These are phyloP conservation scores for Oscheius onirici DNA, from an alignment of 2,888 invertebrate genomes.

Conservation along the genomic window DNA sequence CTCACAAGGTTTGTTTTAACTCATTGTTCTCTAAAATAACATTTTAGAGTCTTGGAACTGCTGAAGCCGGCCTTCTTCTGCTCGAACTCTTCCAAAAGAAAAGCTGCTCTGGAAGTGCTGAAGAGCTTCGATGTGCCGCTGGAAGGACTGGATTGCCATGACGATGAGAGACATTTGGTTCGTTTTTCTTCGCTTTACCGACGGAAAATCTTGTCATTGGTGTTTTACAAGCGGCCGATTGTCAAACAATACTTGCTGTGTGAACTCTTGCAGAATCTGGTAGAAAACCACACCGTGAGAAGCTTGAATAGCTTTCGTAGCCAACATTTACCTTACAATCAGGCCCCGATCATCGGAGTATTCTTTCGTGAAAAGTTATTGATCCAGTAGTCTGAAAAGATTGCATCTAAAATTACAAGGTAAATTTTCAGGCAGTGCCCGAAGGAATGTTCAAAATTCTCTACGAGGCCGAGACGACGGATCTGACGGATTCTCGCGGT, in stretches of 20 bases:
- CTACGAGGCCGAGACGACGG: constrained; percentile 79
- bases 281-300: too few species aligned
- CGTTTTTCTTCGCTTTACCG: neutral
- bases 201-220: too few species aligned
- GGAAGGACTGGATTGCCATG: neutral
- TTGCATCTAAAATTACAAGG: too few species aligned
- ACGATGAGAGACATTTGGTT: neutral
- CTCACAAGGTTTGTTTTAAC: neutral
- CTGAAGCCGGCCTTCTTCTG: constrained; percentile 39
- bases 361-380: too few species aligned
- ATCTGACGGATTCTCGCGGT: constrained; percentile 83
- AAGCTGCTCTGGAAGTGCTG: constrained; percentile 50
- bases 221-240: too few species aligned
- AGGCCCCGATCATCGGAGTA: too few species aligned
- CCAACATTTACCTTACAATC: too few species aligned
- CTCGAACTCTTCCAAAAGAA: constrained; percentile 40
- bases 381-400: too few species aligned
- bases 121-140: constrained; percentile 38
- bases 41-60: constrained; percentile 16
- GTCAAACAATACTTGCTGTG: too few species aligned
- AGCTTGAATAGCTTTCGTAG: too few species aligned
- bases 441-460: constrained; percentile 51
- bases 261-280: too few species aligned
- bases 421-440: constrained; percentile 14
- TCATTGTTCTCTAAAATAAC: too few species aligned